These are phyloP conservation scores for Frankliniella intonsa DNA, from an alignment of 2,888 invertebrate genomes.

Conservation along the genomic window DNA sequence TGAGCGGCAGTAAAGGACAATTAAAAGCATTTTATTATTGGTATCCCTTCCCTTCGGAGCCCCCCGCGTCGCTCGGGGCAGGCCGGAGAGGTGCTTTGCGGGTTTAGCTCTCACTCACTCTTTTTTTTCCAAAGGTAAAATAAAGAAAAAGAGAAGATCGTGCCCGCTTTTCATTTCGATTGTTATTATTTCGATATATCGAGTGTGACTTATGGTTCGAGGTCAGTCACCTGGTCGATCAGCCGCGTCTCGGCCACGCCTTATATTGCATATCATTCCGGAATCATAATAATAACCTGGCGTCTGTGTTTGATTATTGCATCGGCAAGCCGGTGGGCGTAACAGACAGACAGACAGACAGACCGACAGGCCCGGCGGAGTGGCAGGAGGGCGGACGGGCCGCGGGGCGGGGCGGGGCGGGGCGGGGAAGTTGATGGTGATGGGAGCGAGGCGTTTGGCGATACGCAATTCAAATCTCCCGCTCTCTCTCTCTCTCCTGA, in stretches of 20 bases:
- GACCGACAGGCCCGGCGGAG: not conserved
- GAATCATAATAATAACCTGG: constrained; percentile 13
- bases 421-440: not conserved
- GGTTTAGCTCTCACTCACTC: too few species aligned
- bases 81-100: not conserved
- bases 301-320: constrained; percentile 14
- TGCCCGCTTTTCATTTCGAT: too few species aligned
- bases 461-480: constrained; percentile 11
- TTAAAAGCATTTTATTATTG: constrained; percentile 11
- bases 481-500: not conserved
- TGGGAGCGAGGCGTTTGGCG: not conserved
- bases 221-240: not conserved
- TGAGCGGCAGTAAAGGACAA: constrained; percentile 14
- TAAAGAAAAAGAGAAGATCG: too few species aligned
- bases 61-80: not conserved
- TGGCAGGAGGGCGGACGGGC: not conserved
- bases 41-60: not conserved
- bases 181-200: not conserved
- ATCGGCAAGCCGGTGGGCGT: not conserved
- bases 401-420: not conserved
- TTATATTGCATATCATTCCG: not conserved
- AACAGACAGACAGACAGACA: not conserved
- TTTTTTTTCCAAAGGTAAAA: too few species aligned
- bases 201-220: not conserved
- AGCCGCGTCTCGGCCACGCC: not conserved